phyloP scores from a whole-genome alignment of 2,888 invertebrate species.

The Choreutis nemorana region DNA sequence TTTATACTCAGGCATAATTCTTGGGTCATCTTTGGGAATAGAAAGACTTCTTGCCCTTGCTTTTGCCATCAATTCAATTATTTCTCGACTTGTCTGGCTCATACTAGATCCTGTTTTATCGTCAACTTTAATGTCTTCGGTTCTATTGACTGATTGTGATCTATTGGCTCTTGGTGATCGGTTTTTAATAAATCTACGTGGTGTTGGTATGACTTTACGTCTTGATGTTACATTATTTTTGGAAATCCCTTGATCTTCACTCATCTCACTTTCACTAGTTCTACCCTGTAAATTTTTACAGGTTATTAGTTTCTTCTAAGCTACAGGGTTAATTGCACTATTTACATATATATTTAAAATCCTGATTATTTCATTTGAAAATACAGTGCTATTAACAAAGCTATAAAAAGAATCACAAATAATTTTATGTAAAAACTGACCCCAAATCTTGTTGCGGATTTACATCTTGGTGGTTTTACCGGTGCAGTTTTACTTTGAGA shows the following conservation, averaged over 20 bases:
- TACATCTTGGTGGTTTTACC: slow-evolving; percentile 57
- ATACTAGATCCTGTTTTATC: slow-evolving; percentile 48
- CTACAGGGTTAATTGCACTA: slow-evolving; percentile 24
- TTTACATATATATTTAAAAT: slow-evolving; percentile 22
- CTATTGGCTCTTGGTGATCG: slow-evolving; percentile 55
- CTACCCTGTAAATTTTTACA: slow-evolving; percentile 59
- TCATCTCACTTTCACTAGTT: slow-evolving; percentile 68
- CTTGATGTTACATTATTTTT: slow-evolving; percentile 24
- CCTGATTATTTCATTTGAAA: slow-evolving; percentile 32
- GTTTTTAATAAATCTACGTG: slow-evolving; percentile 48
- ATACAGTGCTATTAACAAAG: slow-evolving; percentile 52
- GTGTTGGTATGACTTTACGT: slow-evolving; percentile 47
- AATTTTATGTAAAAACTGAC: slow-evolving; percentile 56
- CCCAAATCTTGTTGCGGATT: slow-evolving; percentile 58
- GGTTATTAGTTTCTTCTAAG: slow-evolving; percentile 30
- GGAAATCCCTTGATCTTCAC: slow-evolving; percentile 49
- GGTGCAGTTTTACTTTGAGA: slow-evolving; percentile 39
- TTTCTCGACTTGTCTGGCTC: slow-evolving; percentile 56
- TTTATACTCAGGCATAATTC: slow-evolving; percentile 38
- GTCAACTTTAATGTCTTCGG: slow-evolving; percentile 35
- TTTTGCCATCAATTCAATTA: slow-evolving; percentile 56
- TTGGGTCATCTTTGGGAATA: slow-evolving; percentile 58
- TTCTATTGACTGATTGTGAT: slow-evolving; percentile 64
- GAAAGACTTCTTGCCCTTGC: slow-evolving; percentile 56
- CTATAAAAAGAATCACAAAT: slow-evolving; percentile 38